Evolutionary conservation across 35 echinoderm and acorn worm species (phyloP), one percentile per base, ranked within the genome.

Genomic region (Lytechinus variegatus): DNA sequence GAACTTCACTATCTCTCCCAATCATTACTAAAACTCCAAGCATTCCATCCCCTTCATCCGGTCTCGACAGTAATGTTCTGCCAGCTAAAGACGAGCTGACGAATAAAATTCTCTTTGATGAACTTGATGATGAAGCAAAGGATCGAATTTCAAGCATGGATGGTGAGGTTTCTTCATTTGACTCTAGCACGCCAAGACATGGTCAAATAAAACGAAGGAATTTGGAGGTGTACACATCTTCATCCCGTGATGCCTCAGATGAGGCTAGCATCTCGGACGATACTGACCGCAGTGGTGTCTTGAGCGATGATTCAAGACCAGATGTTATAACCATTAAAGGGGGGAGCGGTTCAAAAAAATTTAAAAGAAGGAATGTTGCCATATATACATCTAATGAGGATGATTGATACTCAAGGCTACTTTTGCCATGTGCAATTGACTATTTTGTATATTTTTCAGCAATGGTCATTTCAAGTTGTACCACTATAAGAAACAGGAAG

Each of bases 181-280:
- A 93, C 8, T 57, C 92, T 54, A 93, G 92, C 92, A 93, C 92
- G 24, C 92, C 92, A 10, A 33, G 92, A 54, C 92, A 93, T 24
- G 92, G 92, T 57, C 92, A 91, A 58, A 94, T 97, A 1, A 98
- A 98, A 79, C 57, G 96, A 51, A 95, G 96, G 86, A 98, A 97
- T 54, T 92, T 97, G 29, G 61, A 96, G 19, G 71, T 97, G 27
- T 97, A 98, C 53, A 91, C 94, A 5, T 96, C 96, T 13, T 97
- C 95, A 6, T 97, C 96, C 1, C 54, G 95, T 9, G 96, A 97
- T 95, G 96, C 96, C 14, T 97, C 96, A 16, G 96, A 97, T 53
- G 96, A 97, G 86, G 96, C 96, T 4, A 97, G 96, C 44, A 91
- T 97, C 61, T 97, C 96, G 1, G 96, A 95, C 12, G 96, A 97